phyloP scores from a whole-genome alignment of 2,888 invertebrate species.

The Panzeria rudis region DNA sequence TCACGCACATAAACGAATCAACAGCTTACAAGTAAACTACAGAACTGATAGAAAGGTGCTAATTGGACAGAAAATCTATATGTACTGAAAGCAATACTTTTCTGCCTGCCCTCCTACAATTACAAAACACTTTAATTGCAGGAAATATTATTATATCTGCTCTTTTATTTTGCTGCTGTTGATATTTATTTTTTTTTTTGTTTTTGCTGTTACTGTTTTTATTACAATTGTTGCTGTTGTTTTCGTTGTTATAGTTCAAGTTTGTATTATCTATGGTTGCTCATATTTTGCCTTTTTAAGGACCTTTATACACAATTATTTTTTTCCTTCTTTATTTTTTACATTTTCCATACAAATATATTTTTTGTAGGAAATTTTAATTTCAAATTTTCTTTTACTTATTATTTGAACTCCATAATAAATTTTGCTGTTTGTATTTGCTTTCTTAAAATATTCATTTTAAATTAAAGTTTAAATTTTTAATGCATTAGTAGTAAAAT shows the following conservation, averaged over 20 bases:
- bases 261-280: conserved; percentile 42
- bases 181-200: too few species aligned
- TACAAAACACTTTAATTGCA: conserved; percentile 56
- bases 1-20: too few species aligned
- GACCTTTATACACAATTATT: conserved; percentile 28
- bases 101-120: neutral
- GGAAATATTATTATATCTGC: conserved; percentile 57
- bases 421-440: neutral
- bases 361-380: conserved; percentile 19
- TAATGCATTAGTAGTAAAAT: conserved; percentile 5
- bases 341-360: neutral
- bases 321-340: neutral
- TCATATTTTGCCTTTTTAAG: conserved; percentile 35
- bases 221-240: conserved; percentile 19
- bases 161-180: conserved; percentile 16
- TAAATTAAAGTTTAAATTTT: conserved; percentile 36
- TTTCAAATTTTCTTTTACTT: conserved; percentile 4
- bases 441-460: conserved; percentile 32
- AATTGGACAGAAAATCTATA: too few species aligned
- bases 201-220: neutral
- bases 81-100: too few species aligned
- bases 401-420: neutral
- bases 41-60: too few species aligned
- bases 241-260: conserved; percentile 43
- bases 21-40: too few species aligned